Conservation (phyloP, 2,888 invertebrate genomes). For the Polietes domitor region DNA sequence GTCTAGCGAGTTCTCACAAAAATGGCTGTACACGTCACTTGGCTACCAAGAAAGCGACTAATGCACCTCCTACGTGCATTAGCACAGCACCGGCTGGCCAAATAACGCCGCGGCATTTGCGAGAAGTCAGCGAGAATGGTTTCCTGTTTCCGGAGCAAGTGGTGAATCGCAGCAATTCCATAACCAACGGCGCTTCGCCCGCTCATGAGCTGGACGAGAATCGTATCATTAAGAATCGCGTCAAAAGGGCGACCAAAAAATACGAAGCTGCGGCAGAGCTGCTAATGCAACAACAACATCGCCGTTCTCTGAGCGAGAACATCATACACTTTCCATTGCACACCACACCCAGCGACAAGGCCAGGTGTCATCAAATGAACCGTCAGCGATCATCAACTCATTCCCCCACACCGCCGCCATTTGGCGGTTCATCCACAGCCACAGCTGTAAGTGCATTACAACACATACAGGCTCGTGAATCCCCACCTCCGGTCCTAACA, state of each 20-base stretch:
- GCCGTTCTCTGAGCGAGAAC: constrained; percentile 89
- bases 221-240: constrained; percentile 75
- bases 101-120: constrained; percentile 69
- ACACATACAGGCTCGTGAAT: constrained; percentile 74
- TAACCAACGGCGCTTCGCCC: constrained; percentile 72
- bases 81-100: constrained; percentile 71
- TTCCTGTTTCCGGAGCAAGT: constrained; percentile 72
- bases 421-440: constrained; percentile 70
- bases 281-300: constrained; percentile 84
- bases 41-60: constrained; percentile 55
- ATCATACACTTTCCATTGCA: constrained; percentile 84
- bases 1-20: constrained; percentile 57
- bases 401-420: constrained; percentile 77
- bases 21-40: constrained; percentile 68
- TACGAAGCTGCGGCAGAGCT: constrained; percentile 78
- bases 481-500: constrained; percentile 78
- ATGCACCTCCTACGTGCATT: constrained; percentile 23
- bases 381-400: constrained; percentile 79
- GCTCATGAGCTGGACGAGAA: constrained; percentile 75
- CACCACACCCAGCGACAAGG: constrained; percentile 88
- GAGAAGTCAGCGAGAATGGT: constrained; percentile 73
- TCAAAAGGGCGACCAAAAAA: constrained; percentile 78
- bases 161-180: constrained; percentile 68
- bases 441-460: constrained; percentile 82
- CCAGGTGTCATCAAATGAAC: constrained; percentile 86